Evolutionary conservation across 1,140 invertebrate genomes (phyloP).

Genomic region (Ectropis grisescens): DNA sequence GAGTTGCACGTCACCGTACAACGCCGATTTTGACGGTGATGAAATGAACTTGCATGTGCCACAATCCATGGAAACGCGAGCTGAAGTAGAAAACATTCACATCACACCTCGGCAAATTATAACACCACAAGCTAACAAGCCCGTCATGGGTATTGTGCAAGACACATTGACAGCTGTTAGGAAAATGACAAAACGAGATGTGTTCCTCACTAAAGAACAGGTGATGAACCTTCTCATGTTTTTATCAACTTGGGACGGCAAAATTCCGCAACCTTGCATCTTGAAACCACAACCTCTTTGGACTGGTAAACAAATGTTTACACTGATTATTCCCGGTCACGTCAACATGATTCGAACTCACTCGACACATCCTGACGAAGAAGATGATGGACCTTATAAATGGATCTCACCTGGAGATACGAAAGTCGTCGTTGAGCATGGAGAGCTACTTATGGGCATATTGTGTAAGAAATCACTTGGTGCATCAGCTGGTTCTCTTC

Average conservation of each 20-base stretch:
- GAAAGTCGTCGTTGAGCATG: slow-evolving; percentile 98
- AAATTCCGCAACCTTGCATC: slow-evolving; percentile 98
- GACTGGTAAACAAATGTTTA: slow-evolving; percentile 99
- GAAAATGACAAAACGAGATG: slow-evolving; percentile 99
- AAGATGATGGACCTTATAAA: slow-evolving; percentile 98
- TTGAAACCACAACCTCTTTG: slow-evolving; percentile 98
- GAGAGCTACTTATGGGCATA: slow-evolving; percentile 97
- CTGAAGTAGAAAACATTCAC: slow-evolving; percentile 98
- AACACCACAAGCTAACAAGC: slow-evolving; percentile 97
- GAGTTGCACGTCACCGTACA: slow-evolving; percentile 98
- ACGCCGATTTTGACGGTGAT: slow-evolving; percentile 99
- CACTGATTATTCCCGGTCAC: slow-evolving; percentile 98
- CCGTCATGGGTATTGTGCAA: slow-evolving; percentile 99
- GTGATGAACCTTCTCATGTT: slow-evolving; percentile 99
- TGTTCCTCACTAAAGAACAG: slow-evolving; percentile 97
- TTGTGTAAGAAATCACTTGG: slow-evolving; percentile 99
- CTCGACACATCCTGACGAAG: slow-evolving; percentile 98
- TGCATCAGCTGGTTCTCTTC: slow-evolving; percentile 94
- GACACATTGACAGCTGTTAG: slow-evolving; percentile 98
- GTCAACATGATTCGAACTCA: slow-evolving; percentile 98
- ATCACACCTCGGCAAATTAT: slow-evolving; percentile 98
- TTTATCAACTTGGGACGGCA: slow-evolving; percentile 98
- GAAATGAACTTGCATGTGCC: slow-evolving; percentile 99
- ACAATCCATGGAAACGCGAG: slow-evolving; percentile 98
- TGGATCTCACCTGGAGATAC: slow-evolving; percentile 99